Percentiles rank a stretch among this genome's conserved stretches.
phyloP scores from a whole-genome alignment of 2,888 invertebrate genomes.

The Coleophora deauratella region DNA sequence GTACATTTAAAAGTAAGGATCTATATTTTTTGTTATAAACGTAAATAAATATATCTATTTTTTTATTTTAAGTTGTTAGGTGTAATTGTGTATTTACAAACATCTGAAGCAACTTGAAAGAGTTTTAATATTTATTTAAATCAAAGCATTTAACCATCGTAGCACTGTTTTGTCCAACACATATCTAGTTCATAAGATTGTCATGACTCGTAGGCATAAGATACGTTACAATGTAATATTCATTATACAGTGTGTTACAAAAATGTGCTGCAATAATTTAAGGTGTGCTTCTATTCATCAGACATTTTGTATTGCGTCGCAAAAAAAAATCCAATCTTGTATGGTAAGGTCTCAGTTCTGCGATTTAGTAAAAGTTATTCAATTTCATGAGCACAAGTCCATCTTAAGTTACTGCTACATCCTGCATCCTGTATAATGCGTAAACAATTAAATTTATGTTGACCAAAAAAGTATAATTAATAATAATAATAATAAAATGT shows the following conservation, averaged over 20 bases:
- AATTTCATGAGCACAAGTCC: no score
- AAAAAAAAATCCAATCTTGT: no score
- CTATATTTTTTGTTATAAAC: neutral
- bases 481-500: slow-evolving; percentile 30
- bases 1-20: neutral
- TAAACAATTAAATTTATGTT: no score
- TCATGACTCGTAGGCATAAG: slow-evolving; percentile 10
- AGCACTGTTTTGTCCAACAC: slow-evolving; percentile 57
- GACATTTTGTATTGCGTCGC: no score
- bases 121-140: slow-evolving; percentile 15
- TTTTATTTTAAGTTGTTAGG: slow-evolving; percentile 16
- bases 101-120: neutral
- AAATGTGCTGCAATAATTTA: no score
- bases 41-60: no score
- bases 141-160: slow-evolving; percentile 42
- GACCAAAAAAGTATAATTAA: slow-evolving; percentile 37
- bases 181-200: slow-evolving; percentile 23
- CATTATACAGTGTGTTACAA: slow-evolving; percentile 24
- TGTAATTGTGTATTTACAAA: no score
- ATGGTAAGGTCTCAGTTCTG: no score
- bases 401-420: no score
- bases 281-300: no score
- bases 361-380: no score
- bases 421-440: no score
- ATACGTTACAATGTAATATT: slow-evolving; percentile 16